Evolutionary conservation across 64 coral and sea anemone species (phyloP).

Genomic region (Porites australiensis): DNA sequence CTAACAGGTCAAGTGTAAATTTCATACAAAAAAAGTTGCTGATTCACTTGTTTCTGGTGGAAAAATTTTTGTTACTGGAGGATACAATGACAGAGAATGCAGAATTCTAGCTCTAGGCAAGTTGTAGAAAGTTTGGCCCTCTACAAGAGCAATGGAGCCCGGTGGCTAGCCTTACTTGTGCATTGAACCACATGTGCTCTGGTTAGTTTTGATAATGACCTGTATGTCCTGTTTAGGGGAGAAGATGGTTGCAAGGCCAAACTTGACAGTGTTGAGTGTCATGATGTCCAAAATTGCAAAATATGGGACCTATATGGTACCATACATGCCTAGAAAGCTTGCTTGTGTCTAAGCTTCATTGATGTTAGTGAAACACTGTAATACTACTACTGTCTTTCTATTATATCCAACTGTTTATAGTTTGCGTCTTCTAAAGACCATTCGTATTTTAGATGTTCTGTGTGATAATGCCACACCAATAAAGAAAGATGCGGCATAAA

Average conservation of each 20-base stretch:
- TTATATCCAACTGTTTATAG: no score
- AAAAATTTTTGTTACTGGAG: conserved; percentile 30
- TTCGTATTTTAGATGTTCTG: no score
- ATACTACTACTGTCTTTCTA: no score
- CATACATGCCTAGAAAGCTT: neutral
- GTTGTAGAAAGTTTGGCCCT: conserved; percentile 36
- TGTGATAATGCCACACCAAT: no score
- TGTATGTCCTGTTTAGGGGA: conserved; percentile 59
- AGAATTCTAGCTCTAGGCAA: no score
- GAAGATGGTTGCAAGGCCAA: no score
- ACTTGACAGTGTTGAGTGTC: neutral
- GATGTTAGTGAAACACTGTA: neutral
- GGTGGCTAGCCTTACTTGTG: neutral
- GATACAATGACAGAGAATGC: neutral
- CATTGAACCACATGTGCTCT: conserved; percentile 43
- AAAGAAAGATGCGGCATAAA: no score
- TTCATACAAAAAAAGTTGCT: no score
- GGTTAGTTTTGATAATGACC: neutral
- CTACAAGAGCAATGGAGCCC: conserved; percentile 14
- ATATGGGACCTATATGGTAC: neutral
- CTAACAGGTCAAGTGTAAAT: no score
- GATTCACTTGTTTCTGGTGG: neutral
- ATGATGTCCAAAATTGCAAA: neutral
- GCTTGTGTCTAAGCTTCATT: neutral
- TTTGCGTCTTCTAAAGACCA: no score